Percentiles rank a stretch among this genome's conserved stretches.
Conservation (phyloP, 2,888 invertebrate genomes). For the Diarsia rubi region DNA sequence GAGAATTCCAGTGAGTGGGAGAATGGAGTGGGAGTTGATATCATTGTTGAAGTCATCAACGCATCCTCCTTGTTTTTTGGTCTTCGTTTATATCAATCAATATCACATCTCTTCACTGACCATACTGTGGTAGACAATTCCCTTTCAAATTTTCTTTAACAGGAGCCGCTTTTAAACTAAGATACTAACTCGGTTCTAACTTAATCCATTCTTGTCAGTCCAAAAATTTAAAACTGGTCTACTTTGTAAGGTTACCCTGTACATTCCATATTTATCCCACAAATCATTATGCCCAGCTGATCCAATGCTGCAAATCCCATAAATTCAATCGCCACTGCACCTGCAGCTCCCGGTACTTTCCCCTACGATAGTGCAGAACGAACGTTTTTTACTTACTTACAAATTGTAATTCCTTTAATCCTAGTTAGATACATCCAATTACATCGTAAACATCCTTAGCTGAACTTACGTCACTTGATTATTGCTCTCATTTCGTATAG, state of each 20-base stretch:
- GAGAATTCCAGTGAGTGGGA: too few relatives aligned
- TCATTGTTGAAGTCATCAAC: neutral
- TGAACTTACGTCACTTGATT: conserved; percentile 40
- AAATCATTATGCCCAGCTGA: conserved; percentile 62
- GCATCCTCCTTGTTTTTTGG: neutral
- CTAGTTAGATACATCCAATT: conserved; percentile 89
- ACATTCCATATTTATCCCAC: conserved; percentile 6
- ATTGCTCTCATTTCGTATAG: conserved; percentile 13
- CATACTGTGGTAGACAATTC: too few relatives aligned
- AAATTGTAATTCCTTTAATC: conserved; percentile 90
- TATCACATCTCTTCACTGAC: neutral
- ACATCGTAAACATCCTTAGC: conserved; percentile 81
- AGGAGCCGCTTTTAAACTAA: neutral
- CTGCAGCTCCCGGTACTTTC: conserved; percentile 81
- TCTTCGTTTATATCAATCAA: neutral
- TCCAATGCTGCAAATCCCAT: conserved; percentile 76
- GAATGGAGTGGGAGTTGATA: too few relatives aligned
- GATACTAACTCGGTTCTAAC: neutral
- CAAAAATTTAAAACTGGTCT: neutral
- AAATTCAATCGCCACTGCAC: conserved; percentile 80
- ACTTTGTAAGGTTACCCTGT: neutral
- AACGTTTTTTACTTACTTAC: conserved; percentile 87
- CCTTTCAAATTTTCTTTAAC: neutral
- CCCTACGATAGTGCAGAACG: conserved; percentile 74
- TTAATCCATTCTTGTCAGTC: neutral